Conservation (phyloP, 1,140 invertebrate species). For the Yoshiicerus persimilis region DNA sequence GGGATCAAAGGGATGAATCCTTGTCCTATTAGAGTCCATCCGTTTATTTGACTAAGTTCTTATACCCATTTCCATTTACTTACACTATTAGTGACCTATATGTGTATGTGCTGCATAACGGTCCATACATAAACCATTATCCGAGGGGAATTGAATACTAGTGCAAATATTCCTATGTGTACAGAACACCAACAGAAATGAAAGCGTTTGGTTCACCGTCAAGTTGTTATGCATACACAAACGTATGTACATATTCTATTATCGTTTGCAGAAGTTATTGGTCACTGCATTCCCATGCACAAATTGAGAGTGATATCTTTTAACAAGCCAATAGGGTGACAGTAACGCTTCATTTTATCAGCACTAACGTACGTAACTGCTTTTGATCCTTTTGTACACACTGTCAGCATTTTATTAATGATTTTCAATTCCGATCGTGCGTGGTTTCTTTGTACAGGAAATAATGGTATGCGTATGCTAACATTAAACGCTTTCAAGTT, state of each 20-base stretch:
- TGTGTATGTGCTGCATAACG: neutral
- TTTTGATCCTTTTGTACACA: neutral
- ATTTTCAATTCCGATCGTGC: neutral
- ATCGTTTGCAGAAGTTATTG: neutral
- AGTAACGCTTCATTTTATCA: neutral
- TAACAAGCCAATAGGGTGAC: neutral
- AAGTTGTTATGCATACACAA: neutral
- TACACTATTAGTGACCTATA: neutral
- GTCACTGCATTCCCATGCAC: neutral
- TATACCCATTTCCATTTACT: neutral
- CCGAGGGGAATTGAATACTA: neutral
- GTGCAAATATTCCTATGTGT: no score
- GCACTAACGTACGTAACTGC: neutral
- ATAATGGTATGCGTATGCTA: no score
- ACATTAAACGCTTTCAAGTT: no score
- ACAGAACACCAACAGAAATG: neutral
- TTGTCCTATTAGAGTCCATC: neutral
- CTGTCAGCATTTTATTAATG: neutral
- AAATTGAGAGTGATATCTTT: neutral
- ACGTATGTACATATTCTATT: neutral
- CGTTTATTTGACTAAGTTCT: neutral
- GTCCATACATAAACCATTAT: neutral
- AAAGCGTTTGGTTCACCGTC: neutral
- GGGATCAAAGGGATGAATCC: slow-evolving; percentile 2
- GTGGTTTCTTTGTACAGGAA: neutral